Evolutionary conservation across 2,113 vertebrate genomes (phyloP).

Genomic region (Colius striatus): DNA sequence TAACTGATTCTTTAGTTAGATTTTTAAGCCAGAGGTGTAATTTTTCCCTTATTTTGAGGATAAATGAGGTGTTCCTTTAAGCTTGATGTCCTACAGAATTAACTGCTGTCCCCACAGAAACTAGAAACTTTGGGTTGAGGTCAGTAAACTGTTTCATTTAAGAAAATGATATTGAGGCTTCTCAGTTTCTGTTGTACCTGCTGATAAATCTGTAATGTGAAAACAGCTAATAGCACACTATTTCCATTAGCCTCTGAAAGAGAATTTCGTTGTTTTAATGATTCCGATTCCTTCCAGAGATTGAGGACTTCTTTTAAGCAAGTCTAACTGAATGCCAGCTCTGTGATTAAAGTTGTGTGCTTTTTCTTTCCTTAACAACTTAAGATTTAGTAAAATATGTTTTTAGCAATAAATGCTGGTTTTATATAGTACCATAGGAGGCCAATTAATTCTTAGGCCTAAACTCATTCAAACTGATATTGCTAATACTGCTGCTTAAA

Average conservation of each 20-base stretch:
- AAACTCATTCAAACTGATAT: background rate
- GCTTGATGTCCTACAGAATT: background rate
- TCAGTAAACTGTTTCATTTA: background rate
- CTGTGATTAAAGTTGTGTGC: background rate
- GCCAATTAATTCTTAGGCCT: background rate
- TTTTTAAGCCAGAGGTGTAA: background rate
- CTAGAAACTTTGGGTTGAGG: background rate
- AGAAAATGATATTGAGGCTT: background rate
- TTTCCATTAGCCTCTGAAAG: background rate
- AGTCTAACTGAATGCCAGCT: background rate
- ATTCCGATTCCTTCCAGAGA: background rate
- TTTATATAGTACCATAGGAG: background rate
- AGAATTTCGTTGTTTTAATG: background rate
- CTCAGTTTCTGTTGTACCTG: background rate
- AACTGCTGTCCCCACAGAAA: background rate
- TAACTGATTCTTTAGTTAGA: slow-evolving; percentile 12
- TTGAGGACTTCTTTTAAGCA: background rate
- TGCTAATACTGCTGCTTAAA: background rate
- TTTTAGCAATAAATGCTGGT: background rate
- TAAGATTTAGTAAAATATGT: background rate
- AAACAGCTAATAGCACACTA: background rate
- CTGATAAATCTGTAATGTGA: background rate
- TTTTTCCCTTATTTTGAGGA: background rate
- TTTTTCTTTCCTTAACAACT: background rate
- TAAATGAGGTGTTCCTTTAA: background rate